Conservation (phyloP, 1,140 invertebrate species). For the Euwallacea fornicatus region DNA sequence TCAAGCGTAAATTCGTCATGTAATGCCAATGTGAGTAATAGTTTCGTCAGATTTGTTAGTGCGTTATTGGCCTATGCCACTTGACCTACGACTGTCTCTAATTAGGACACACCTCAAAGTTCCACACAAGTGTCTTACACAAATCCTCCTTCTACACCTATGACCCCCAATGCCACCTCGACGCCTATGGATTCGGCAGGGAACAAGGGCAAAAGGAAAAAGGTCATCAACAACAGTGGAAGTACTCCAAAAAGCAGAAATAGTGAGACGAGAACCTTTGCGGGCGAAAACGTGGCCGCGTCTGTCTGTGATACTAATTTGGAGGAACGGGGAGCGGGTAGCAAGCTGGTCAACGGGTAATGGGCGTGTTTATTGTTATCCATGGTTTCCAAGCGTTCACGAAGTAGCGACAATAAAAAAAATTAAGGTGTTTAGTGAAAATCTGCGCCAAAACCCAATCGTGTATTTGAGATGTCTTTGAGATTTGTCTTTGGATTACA, state of each 20-base stretch:
- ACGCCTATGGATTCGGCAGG: not conserved
- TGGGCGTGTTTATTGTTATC: too few species aligned
- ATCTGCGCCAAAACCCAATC: too few species aligned
- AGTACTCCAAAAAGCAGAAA: slow-evolving; percentile 1
- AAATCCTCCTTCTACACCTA: not conserved
- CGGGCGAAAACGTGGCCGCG: not conserved
- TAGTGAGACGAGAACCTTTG: not conserved
- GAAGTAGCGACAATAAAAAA: too few species aligned
- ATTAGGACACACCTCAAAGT: slow-evolving; percentile 5
- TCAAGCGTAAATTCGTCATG: slow-evolving; percentile 6
- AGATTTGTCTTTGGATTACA: too few species aligned
- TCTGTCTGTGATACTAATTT: slow-evolving; percentile 36
- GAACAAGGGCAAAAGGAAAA: slow-evolving; percentile 16
- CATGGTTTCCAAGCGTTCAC: too few species aligned
- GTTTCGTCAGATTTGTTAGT: too few species aligned
- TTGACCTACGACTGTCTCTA: too few species aligned
- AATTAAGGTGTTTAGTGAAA: too few species aligned
- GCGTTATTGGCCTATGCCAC: too few species aligned
- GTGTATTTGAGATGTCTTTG: too few species aligned
- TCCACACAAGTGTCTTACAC: slow-evolving; percentile 8
- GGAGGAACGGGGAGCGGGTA: slow-evolving; percentile 9
- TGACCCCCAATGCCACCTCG: not conserved
- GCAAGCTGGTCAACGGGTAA: slow-evolving; percentile 29
- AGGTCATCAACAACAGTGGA: slow-evolving; percentile 8
- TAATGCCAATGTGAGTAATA: too few species aligned